These are phyloP conservation scores for Bugula neritina DNA, from an alignment of 2,888 invertebrate species.

Conservation along the genomic window DNA sequence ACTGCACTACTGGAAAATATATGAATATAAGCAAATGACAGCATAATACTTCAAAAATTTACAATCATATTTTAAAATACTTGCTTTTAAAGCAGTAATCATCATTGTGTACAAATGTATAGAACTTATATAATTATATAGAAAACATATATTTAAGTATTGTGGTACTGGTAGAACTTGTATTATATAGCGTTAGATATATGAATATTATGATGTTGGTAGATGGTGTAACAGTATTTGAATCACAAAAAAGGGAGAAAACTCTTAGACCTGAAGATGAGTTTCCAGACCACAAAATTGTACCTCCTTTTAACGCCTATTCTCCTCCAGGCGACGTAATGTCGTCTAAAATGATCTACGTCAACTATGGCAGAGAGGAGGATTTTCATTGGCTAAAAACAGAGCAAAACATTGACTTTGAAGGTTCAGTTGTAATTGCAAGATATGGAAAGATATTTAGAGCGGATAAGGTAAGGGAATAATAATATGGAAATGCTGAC, in stretches of 20 bases:
- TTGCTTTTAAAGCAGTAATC: too few relatives aligned
- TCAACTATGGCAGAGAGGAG: conserved; percentile 53
- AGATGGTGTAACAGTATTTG: background rate
- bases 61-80: too few relatives aligned
- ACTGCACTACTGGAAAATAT: too few relatives aligned
- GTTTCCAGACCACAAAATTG: conserved; percentile 35
- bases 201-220: too few relatives aligned
- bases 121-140: too few relatives aligned
- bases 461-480: conserved; percentile 52
- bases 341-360: conserved; percentile 48
- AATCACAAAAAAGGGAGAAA: conserved; percentile 34
- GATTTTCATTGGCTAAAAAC: conserved; percentile 50
- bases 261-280: conserved; percentile 38
- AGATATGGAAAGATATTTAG: conserved; percentile 56
- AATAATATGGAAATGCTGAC: too few relatives aligned
- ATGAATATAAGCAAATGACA: too few relatives aligned
- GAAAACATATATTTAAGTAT: too few relatives aligned
- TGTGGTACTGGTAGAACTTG: too few relatives aligned
- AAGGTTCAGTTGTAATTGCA: conserved; percentile 55
- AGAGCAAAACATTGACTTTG: conserved; percentile 41
- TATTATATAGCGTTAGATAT: too few relatives aligned
- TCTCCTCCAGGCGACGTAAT: conserved; percentile 36
- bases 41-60: too few relatives aligned
- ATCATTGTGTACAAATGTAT: too few relatives aligned
- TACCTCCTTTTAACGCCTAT: conserved; percentile 45